phyloP scores from a whole-genome alignment of 1,140 invertebrate genomes.

The Drosophila athabasca region DNA sequence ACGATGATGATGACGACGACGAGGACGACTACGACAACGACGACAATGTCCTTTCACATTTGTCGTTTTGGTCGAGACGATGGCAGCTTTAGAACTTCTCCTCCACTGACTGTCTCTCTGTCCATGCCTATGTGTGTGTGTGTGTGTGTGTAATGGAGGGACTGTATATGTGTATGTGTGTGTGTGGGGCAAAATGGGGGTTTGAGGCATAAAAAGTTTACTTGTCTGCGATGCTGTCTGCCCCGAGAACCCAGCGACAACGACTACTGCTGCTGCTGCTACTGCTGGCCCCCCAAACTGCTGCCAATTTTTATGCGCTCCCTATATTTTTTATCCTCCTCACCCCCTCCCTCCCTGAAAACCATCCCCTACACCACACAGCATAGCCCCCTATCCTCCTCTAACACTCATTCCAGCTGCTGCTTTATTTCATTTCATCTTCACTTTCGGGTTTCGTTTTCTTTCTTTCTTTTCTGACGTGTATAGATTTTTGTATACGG shows the following conservation, averaged over 20 bases:
- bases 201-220: constrained; percentile 36
- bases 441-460: constrained; percentile 80
- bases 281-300: constrained; percentile 54
- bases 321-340: constrained; percentile 61
- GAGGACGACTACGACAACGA: constrained; percentile 46
- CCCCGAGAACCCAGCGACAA: constrained; percentile 14
- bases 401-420: constrained; percentile 38
- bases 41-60: constrained; percentile 81
- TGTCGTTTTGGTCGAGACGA: constrained; percentile 77
- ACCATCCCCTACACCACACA: neutral
- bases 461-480: constrained; percentile 66
- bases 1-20: constrained; percentile 48
- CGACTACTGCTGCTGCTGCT: neutral
- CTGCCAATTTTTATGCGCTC: constrained; percentile 81
- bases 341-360: constrained; percentile 14
- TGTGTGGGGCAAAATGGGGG: constrained; percentile 9
- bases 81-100: constrained; percentile 48
- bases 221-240: constrained; percentile 79
- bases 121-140: constrained; percentile 12
- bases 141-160: constrained; percentile 9
- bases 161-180: constrained; percentile 27
- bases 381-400: neutral
- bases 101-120: constrained; percentile 23
- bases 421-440: constrained; percentile 81
- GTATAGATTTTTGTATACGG: constrained; percentile 68